These are phyloP conservation scores for Drepanosiphum platanoidis DNA, from an alignment of 2,888 invertebrate species.

Conservation along the genomic window DNA sequence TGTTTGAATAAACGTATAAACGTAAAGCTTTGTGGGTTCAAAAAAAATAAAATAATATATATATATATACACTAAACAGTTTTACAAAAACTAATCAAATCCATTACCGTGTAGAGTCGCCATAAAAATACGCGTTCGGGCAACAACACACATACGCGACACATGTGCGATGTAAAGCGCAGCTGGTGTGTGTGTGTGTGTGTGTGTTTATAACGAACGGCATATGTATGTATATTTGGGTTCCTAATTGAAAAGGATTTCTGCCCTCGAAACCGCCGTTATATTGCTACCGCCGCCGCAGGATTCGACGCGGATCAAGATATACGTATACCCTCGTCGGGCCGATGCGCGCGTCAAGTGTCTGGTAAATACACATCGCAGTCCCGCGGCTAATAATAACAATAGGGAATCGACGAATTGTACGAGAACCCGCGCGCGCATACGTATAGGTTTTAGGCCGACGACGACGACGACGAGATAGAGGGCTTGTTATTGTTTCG, in stretches of 20 bases:
- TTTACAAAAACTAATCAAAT: slow-evolving; percentile 17
- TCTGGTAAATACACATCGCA: slow-evolving; percentile 37
- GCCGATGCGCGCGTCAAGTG: slow-evolving; percentile 18
- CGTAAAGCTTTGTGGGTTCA: background rate
- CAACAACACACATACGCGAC: no score
- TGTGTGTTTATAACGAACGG: slow-evolving; percentile 11
- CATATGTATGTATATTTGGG: background rate
- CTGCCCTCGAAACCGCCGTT: background rate
- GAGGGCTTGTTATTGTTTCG: slow-evolving; percentile 27
- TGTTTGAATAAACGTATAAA: background rate
- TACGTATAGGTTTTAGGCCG: background rate
- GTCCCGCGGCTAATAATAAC: slow-evolving; percentile 39
- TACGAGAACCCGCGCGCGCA: background rate
- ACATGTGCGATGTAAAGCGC: background rate
- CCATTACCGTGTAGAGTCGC: background rate
- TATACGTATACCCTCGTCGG: background rate
- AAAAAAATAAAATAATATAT: background rate
- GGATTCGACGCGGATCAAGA: slow-evolving; percentile 21
- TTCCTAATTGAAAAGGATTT: slow-evolving; percentile 55
- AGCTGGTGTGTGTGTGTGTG: background rate
- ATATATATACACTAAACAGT: no score
- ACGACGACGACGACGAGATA: background rate
- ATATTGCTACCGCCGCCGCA: background rate
- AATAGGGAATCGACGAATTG: slow-evolving; percentile 10
- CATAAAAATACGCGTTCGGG: background rate